These are phyloP conservation scores for Liasis olivaceus DNA, from an alignment of 2,797 vertebrate genomes.

Conservation along the genomic window DNA sequence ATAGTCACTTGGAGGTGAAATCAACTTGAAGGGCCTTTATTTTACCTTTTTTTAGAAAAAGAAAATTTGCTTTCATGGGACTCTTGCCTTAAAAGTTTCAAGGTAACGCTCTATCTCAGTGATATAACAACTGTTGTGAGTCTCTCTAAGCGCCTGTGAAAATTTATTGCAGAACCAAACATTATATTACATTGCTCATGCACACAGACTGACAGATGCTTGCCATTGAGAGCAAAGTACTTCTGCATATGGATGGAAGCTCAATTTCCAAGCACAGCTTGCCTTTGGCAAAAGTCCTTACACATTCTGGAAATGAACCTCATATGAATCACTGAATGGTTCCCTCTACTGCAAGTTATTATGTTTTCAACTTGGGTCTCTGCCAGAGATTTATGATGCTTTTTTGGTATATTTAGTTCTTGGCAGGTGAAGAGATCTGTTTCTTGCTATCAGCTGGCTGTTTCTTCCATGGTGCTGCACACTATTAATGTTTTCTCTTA, in stretches of 20 bases:
- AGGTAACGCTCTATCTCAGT: neutral
- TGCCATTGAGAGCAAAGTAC: neutral
- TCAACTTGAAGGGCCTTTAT: neutral
- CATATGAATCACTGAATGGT: constrained; percentile 4
- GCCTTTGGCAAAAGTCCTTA: neutral
- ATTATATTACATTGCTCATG: neutral
- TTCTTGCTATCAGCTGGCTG: neutral
- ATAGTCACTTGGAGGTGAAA: neutral
- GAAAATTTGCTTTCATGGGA: neutral
- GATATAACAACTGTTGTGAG: neutral
- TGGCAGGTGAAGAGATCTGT: neutral
- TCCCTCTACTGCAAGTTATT: constrained; percentile 4
- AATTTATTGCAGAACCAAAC: neutral
- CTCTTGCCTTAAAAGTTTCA: neutral
- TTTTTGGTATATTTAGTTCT: neutral
- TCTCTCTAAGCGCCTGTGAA: neutral
- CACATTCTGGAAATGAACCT: constrained; percentile 16
- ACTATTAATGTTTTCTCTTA: neutral
- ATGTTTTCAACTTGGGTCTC: neutral
- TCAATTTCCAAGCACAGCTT: neutral
- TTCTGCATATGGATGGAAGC: accelerated
- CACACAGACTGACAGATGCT: constrained; percentile 22
- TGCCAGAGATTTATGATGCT: constrained; percentile 6
- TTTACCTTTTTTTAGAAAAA: neutral
- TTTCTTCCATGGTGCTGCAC: neutral